These are phyloP conservation scores for Pica pica DNA, from an alignment of 2,113 vertebrate species.

Conservation along the genomic window DNA sequence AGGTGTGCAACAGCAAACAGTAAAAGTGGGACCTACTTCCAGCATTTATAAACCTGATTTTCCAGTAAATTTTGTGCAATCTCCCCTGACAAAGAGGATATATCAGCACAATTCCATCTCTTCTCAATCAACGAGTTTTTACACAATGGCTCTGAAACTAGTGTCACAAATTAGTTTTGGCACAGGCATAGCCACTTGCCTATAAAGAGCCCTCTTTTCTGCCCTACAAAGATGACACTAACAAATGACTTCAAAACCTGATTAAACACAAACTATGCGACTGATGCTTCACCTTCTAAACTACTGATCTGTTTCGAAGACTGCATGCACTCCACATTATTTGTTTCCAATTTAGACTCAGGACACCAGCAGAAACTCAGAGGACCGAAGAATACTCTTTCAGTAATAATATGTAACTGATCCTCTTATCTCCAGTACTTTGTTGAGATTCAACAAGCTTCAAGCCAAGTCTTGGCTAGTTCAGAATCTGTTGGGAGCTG, in stretches of 20 bases:
- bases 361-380: background rate
- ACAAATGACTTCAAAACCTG: background rate
- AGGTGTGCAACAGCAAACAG: background rate
- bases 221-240: background rate
- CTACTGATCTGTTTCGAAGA: background rate
- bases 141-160: background rate
- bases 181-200: background rate
- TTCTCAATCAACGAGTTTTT: background rate
- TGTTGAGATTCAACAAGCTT: background rate
- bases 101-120: background rate
- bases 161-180: background rate
- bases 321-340: fast-evolving
- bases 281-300: background rate
- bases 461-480: background rate
- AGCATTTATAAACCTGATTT: background rate
- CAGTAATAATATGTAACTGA: background rate
- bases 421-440: background rate
- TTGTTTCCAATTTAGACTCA: background rate
- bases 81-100: background rate
- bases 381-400: background rate
- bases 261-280: background rate
- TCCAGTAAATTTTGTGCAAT: background rate
- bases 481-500: background rate
- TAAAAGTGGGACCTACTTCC: background rate
- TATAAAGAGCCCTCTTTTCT: background rate